Evolutionary conservation across 2,113 vertebrate species (phyloP), one percentile per base, ranked within the genome.

Genomic region (Ceyx melanurus): DNA sequence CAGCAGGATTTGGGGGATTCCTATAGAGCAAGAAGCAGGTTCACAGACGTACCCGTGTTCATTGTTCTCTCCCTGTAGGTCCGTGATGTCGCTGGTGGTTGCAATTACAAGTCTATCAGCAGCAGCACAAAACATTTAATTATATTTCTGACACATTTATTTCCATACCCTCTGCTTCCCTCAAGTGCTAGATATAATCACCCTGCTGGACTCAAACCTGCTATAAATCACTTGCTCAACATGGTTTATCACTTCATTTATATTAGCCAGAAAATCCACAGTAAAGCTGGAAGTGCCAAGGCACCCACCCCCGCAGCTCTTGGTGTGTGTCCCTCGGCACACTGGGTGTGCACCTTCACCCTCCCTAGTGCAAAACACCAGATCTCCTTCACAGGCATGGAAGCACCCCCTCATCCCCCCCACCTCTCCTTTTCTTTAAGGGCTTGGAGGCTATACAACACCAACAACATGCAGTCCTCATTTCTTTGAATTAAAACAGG

Each of bases 81-180:
- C 62, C 7, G 9, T 31, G 48, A 71, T 31, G 58, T 0, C 51
- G 73, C 60, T 54, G n/a, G 33, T 31, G 50, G 53, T 76, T 87
- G 53, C 78, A 84, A 93, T 92, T 84, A 86, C 8, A 58, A 35
- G 58, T 58, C 73, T 43, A 58, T 11, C 33, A 0, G 45, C 86
- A 82, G 77, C 65, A 82, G 40, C 61, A 84, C 73, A 92, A 86
- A 92, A 78, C 61, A 75, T 88, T 71, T 92, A 58, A 93, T 94
- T 93, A 31, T 51, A 87, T 79, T 92, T 90, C 70, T 93, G 80
- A 77, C 88, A 66, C 74, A 42, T 91, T 87, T 89, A 61, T 92
- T 94, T 93, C 89, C 58, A 91, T 64, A 81, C 20, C 10, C 57
- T 89, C 66, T 65, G 40, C 74, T 81, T 93, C 81, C 61, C 77